These are phyloP conservation scores for Channa maculata DNA, from an alignment of 2,113 vertebrate species.

Conservation along the genomic window DNA sequence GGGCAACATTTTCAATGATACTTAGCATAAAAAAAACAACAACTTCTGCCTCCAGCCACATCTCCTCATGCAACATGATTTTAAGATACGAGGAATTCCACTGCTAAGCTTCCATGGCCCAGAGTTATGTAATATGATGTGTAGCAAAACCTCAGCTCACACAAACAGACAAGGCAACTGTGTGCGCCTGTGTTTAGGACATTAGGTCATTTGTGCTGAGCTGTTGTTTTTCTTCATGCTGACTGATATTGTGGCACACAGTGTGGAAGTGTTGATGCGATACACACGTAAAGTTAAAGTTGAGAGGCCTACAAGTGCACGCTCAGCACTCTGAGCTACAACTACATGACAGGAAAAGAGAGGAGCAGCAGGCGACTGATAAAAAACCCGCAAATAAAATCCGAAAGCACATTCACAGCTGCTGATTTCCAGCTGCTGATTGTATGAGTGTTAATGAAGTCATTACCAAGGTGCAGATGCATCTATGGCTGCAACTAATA, in stretches of 20 bases:
- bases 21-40: background rate
- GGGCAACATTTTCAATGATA: no score
- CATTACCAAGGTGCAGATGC: background rate
- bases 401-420: background rate
- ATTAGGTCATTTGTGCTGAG: conserved; percentile 45
- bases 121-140: background rate
- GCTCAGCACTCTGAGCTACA: conserved; percentile 44
- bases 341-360: conserved; percentile 42
- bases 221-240: conserved; percentile 28
- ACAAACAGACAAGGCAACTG: background rate
- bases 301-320: background rate
- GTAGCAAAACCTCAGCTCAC: background rate
- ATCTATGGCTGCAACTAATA: background rate
- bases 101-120: background rate
- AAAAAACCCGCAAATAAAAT: background rate
- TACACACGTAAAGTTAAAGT: background rate
- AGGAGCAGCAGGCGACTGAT: conserved; percentile 29
- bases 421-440: conserved; percentile 21
- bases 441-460: background rate
- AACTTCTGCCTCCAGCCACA: background rate
- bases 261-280: conserved; percentile 37
- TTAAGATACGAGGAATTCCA: background rate
- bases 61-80: background rate
- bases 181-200: background rate
- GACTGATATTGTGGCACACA: conserved; percentile 28